A percentile compares a stretch with the other conserved stretches of the same genome.
These are phyloP conservation scores for Aegithalos caudatus DNA, from an alignment of 2,113 vertebrate genomes.

Conservation along the genomic window DNA sequence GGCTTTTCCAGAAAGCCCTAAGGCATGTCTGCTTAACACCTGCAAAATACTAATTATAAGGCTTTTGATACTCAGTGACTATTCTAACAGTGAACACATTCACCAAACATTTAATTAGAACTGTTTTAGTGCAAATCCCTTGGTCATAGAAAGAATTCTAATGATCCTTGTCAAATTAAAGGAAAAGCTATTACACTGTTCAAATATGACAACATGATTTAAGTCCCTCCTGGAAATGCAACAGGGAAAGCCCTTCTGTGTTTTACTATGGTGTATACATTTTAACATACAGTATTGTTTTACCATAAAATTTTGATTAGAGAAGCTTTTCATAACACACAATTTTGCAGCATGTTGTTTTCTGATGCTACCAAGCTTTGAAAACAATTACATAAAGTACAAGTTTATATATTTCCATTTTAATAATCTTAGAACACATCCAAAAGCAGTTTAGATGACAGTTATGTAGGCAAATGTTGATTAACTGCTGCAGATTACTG, in stretches of 20 bases:
- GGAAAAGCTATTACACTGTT: background rate
- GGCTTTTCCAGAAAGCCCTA: background rate
- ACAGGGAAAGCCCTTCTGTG: background rate
- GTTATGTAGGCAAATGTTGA: background rate
- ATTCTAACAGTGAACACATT: background rate
- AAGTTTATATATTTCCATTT: background rate
- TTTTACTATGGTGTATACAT: background rate
- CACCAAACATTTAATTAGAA: background rate
- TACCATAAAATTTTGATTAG: background rate
- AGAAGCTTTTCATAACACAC: background rate
- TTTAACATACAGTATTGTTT: background rate
- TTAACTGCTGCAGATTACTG: background rate
- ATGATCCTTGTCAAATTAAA: background rate
- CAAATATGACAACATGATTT: background rate
- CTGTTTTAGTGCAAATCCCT: background rate
- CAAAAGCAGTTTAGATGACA: background rate
- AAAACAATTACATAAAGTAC: background rate
- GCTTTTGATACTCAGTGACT: background rate
- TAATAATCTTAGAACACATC: background rate
- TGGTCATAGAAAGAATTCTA: background rate
- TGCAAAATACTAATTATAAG: constrained; percentile 7
- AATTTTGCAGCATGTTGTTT: background rate
- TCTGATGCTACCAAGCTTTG: background rate
- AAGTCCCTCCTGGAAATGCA: background rate
- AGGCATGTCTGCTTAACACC: background rate